Evolutionary conservation across 2,113 vertebrate genomes (phyloP).

Genomic region (Calonectris borealis): DNA sequence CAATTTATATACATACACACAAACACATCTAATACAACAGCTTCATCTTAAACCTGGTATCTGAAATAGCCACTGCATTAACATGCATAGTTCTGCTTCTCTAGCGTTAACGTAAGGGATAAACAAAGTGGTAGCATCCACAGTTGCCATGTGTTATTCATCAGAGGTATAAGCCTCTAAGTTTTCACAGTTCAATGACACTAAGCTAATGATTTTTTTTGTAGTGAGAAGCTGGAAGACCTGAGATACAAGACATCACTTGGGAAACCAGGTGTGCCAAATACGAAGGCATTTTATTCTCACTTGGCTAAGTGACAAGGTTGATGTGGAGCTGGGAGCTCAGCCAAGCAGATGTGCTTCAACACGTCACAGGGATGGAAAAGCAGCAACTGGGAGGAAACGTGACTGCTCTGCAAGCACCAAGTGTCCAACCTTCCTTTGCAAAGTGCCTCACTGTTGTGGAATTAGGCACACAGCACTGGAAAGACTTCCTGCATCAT

Average conservation of each 20-base stretch:
- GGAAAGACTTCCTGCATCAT: neutral
- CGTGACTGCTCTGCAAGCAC: neutral
- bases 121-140: neutral
- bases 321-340: neutral
- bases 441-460: neutral
- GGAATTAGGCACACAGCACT: neutral
- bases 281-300: constrained; percentile 9
- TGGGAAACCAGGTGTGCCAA: constrained; percentile 35
- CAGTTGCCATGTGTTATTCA: neutral
- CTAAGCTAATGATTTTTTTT: neutral
- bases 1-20: neutral
- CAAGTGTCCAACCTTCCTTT: neutral
- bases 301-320: constrained; percentile 7
- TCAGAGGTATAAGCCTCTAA: neutral
- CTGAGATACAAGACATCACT: neutral
- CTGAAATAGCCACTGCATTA: neutral
- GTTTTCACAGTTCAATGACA: neutral
- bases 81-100: neutral
- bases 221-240: constrained; percentile 1
- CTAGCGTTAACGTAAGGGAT: neutral
- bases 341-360: constrained; percentile 35
- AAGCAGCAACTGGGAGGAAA: neutral
- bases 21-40: neutral
- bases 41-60: neutral
- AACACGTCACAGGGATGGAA: neutral